Conservation (phyloP, 2,888 invertebrate genomes). For the Drosophila aldrichi region DNA sequence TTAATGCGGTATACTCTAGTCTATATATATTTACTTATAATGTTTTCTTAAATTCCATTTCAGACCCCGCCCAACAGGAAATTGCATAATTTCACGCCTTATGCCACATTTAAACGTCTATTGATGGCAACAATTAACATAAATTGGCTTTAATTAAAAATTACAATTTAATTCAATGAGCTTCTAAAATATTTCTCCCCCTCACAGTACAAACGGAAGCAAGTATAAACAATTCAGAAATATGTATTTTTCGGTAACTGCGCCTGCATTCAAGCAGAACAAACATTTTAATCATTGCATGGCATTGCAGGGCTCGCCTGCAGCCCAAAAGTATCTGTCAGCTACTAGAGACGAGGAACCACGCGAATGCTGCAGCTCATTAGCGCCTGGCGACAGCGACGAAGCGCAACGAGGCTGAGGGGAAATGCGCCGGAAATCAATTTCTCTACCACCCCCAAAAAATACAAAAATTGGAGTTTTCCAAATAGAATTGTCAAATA, state of each 20-base stretch:
- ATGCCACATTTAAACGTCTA: conserved; percentile 55
- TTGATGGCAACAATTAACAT: conserved; percentile 59
- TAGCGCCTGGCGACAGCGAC: conserved; percentile 72
- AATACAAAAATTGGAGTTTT: neutral
- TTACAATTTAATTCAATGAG: conserved; percentile 67
- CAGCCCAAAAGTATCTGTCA: conserved; percentile 66
- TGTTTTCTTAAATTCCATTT: neutral
- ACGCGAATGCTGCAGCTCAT: conserved; percentile 74
- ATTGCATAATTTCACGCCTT: conserved; percentile 69
- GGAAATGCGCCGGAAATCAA: conserved; percentile 72
- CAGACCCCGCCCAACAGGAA: conserved; percentile 51
- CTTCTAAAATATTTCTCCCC: conserved; percentile 16
- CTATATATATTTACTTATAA: too few relatives aligned
- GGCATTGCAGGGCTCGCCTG: conserved; percentile 37
- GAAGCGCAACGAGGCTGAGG: conserved; percentile 64
- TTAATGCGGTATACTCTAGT: neutral
- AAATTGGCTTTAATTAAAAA: conserved; percentile 73
- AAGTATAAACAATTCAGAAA: conserved; percentile 34
- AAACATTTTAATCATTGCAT: conserved; percentile 70
- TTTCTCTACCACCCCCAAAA: conserved; percentile 28
- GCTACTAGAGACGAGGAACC: conserved; percentile 45
- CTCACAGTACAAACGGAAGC: conserved; percentile 30
- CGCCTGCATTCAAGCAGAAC: conserved; percentile 71
- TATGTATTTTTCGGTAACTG: conserved; percentile 23
- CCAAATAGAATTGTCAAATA: conserved; percentile 38